These are phyloP conservation scores for Pomacea canaliculata DNA, from an alignment of 2,888 invertebrate species.

Conservation along the genomic window DNA sequence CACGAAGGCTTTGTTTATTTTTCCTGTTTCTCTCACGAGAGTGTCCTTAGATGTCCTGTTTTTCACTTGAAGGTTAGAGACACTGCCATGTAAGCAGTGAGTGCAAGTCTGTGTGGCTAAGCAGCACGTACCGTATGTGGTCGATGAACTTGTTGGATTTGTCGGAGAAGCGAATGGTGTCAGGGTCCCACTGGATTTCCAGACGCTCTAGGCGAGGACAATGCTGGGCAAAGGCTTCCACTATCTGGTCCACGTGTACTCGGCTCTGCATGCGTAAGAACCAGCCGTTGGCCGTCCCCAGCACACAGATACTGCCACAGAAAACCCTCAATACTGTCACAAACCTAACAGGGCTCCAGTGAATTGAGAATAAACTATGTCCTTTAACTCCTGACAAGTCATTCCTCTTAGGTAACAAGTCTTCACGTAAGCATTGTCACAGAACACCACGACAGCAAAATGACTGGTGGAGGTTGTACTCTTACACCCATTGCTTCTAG, in stretches of 20 bases:
- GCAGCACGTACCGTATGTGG: conserved; percentile 78
- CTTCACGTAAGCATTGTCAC: too few relatives aligned
- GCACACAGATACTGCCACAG: conserved; percentile 85
- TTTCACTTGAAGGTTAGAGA: too few relatives aligned
- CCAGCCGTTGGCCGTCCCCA: conserved; percentile 96
- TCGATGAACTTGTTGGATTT: conserved; percentile 99
- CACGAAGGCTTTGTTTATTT: too few relatives aligned
- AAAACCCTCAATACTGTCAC: not conserved
- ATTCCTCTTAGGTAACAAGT: not conserved
- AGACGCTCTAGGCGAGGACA: conserved; percentile 89
- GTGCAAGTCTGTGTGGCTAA: too few relatives aligned
- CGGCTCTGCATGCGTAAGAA: conserved; percentile 88
- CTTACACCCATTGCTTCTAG: too few relatives aligned
- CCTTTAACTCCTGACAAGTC: not conserved
- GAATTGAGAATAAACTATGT: not conserved
- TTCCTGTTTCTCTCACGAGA: too few relatives aligned
- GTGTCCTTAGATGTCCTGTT: too few relatives aligned
- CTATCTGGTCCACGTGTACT: conserved; percentile 90
- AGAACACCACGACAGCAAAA: too few relatives aligned
- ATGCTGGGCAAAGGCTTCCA: conserved; percentile 96
- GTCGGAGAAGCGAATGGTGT: conserved; percentile 97
- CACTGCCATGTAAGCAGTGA: too few relatives aligned
- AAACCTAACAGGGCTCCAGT: too few relatives aligned
- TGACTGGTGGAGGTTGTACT: too few relatives aligned
- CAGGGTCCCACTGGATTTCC: conserved; percentile 98